Evolutionary conservation across 2,888 invertebrate genomes (phyloP).

Genomic region (Leucania comma): DNA sequence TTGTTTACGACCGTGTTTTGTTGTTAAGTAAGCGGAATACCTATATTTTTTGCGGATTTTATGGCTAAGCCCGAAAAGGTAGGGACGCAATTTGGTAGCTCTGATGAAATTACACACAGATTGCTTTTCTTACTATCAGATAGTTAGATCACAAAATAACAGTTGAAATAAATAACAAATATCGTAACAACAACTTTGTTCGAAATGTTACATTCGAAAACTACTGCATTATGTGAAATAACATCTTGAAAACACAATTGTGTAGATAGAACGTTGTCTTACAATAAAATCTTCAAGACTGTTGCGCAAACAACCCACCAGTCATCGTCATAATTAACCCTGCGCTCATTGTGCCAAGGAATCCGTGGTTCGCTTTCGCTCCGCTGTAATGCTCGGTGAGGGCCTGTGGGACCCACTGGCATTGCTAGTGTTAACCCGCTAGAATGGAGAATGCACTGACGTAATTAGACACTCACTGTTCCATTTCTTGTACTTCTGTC

Average conservation of each 20-base stretch:
- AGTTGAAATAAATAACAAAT: conserved; percentile 1
- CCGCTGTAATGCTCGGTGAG: conserved; percentile 8
- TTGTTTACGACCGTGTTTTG: conserved; percentile 35
- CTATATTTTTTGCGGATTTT: conserved; percentile 34
- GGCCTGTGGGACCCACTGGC: conserved; percentile 43
- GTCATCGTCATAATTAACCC: conserved; percentile 47
- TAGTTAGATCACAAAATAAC: neutral
- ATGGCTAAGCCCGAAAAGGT: conserved; percentile 17
- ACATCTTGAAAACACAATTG: conserved; percentile 15
- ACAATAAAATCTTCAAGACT: conserved; percentile 32
- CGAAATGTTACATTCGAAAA: neutral
- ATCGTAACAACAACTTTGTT: conserved; percentile 6
- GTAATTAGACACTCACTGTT: neutral
- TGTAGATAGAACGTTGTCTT: conserved; percentile 19
- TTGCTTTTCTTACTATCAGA: conserved; percentile 12
- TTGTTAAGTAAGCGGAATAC: conserved; percentile 36
- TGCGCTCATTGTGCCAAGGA: conserved; percentile 29
- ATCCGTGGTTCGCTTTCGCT: conserved; percentile 10
- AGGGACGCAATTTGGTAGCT: conserved; percentile 22
- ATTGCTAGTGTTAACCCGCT: conserved; percentile 17
- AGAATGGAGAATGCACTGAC: neutral
- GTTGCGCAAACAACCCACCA: conserved; percentile 34
- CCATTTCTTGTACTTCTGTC: neutral
- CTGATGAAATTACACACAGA: conserved; percentile 20
- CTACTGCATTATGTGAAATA: conserved; percentile 13